Conservation (phyloP, 2,113 vertebrate genomes). For the Sylvilagus bachmani region DNA sequence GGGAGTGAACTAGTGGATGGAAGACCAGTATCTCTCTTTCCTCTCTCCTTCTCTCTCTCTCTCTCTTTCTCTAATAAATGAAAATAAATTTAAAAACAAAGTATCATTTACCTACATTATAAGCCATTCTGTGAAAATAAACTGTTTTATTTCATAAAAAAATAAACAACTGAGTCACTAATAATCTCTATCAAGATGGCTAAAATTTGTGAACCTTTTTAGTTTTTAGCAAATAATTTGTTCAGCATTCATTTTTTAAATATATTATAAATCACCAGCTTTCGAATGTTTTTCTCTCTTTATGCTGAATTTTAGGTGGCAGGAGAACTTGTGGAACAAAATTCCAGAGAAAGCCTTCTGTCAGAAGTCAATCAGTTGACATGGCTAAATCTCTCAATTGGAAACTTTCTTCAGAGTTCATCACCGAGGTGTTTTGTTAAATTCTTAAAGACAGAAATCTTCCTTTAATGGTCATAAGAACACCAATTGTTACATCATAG, state of each 20-base stretch:
- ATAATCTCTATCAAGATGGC: conserved; percentile 68
- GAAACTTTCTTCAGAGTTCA: conserved; percentile 61
- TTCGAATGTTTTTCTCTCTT: conserved; percentile 47
- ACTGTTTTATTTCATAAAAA: conserved; percentile 68
- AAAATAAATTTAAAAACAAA: conserved; percentile 5
- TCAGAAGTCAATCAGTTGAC: not conserved
- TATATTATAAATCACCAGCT: conserved; percentile 69
- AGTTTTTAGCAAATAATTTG: conserved; percentile 68
- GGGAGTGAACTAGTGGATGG: too few species aligned
- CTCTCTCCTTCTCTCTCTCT: too few species aligned
- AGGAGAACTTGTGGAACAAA: conserved; percentile 50
- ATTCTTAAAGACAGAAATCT: conserved; percentile 74
- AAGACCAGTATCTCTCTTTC: too few species aligned
- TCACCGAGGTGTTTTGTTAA: conserved; percentile 62
- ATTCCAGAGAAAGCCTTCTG: conserved; percentile 9
- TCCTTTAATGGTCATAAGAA: conserved; percentile 72
- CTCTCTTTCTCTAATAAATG: too few species aligned
- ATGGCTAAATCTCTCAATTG: conserved; percentile 58
- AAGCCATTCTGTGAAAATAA: conserved; percentile 73
- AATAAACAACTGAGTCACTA: conserved; percentile 65
- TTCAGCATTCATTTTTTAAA: conserved; percentile 58
- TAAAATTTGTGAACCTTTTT: conserved; percentile 60
- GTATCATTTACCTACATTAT: conserved; percentile 60
- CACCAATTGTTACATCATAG: conserved; percentile 71
- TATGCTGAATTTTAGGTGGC: conserved; percentile 66